Evolutionary conservation across 2,888 invertebrate species (phyloP).

Genomic region (Spilarctia lutea): DNA sequence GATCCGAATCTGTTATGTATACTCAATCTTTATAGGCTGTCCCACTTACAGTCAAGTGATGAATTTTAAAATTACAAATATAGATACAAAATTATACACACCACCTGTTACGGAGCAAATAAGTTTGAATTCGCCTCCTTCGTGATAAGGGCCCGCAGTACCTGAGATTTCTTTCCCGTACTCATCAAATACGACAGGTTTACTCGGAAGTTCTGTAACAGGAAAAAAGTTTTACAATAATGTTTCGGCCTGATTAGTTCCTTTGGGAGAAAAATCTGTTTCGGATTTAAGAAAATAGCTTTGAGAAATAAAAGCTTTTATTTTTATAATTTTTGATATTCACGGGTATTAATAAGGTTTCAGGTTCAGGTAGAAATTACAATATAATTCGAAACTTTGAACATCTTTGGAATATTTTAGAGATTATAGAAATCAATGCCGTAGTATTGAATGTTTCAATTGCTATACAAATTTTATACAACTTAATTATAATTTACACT

Average conservation of each 20-base stretch:
- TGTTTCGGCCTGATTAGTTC: conserved; percentile 17
- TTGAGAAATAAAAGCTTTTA: neutral
- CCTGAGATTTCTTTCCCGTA: conserved; percentile 88
- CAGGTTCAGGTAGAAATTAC: neutral
- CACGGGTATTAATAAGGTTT: neutral
- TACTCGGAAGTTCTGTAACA: conserved; percentile 90
- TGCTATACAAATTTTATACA: neutral
- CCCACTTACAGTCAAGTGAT: neutral
- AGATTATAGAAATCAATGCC: neutral
- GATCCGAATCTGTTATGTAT: neutral
- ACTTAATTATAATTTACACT: neutral
- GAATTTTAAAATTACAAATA: neutral
- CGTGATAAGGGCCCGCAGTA: conserved; percentile 91
- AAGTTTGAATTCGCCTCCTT: conserved; percentile 90
- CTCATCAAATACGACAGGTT: conserved; percentile 91
- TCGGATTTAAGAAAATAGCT: conserved; percentile 10
- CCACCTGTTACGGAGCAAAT: conserved; percentile 92
- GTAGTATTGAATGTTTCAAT: neutral
- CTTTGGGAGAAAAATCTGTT: conserved; percentile 17
- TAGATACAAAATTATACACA: conserved; percentile 64
- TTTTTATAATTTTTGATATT: neutral
- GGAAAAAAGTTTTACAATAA: conserved; percentile 46
- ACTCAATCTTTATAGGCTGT: neutral
- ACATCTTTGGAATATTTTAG: neutral
- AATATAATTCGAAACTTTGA: conserved; percentile 22